These are phyloP conservation scores for Corythornis vintsioides DNA, from an alignment of 2,113 vertebrate species.

Conservation along the genomic window DNA sequence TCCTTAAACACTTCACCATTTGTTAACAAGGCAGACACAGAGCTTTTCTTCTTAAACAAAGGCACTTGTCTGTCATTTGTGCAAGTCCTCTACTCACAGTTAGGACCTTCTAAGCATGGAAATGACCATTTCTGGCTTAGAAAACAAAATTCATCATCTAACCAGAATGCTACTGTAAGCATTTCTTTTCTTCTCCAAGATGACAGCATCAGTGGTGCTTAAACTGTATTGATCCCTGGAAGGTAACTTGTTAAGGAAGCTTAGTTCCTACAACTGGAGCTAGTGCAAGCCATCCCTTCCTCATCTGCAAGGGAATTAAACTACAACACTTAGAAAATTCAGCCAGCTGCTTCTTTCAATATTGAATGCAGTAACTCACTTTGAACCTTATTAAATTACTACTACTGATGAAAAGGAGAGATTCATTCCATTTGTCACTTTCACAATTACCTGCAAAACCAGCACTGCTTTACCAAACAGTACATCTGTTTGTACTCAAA, in stretches of 20 bases:
- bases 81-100: background rate
- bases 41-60: background rate
- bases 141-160: background rate
- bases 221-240: background rate
- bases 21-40: background rate
- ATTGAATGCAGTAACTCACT: background rate
- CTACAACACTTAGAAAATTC: background rate
- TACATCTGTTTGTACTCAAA: rapidly evolving
- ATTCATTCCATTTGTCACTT: background rate
- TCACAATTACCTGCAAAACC: background rate
- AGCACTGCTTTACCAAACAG: background rate
- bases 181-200: background rate
- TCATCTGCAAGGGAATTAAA: background rate
- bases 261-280: background rate
- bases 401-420: background rate
- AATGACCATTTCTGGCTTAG: background rate
- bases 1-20: background rate
- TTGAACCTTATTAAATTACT: background rate
- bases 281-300: background rate
- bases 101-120: background rate
- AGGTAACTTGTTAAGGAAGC: background rate
- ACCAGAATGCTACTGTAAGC: background rate
- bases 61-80: background rate
- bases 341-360: conserved; percentile 15
- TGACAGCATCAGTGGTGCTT: background rate